These are phyloP conservation scores for Lycia hirtaria DNA, from an alignment of 2,888 invertebrate genomes.

Conservation along the genomic window DNA sequence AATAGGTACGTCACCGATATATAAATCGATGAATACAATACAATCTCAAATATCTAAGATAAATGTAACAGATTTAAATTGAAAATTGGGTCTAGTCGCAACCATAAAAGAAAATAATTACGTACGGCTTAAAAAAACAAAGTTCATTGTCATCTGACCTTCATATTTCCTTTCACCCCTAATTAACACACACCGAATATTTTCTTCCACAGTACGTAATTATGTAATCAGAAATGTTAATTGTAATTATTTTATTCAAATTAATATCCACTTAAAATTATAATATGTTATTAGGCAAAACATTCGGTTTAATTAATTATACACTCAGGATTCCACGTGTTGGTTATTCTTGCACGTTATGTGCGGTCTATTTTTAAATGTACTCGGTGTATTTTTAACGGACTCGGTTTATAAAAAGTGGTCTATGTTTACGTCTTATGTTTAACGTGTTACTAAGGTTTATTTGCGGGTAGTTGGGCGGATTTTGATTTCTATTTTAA, in stretches of 20 bases:
- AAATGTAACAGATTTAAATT: too few species aligned
- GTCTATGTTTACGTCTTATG: not conserved
- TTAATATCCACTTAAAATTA: conserved; percentile 3
- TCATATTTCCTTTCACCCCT: conserved; percentile 6
- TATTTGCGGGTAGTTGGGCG: not conserved
- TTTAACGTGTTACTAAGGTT: too few species aligned
- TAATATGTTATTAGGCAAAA: conserved; percentile 1
- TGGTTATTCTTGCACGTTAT: conserved; percentile 4
- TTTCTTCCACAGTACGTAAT: conserved; percentile 15
- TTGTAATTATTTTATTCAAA: conserved; percentile 25
- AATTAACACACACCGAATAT: conserved; percentile 4
- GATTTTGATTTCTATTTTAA: too few species aligned
- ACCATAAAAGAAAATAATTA: not conserved
- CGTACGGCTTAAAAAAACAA: not conserved
- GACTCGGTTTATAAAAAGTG: not conserved
- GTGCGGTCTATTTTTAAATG: conserved; percentile 9
- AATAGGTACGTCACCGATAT: too few species aligned
- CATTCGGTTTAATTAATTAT: conserved; percentile 7
- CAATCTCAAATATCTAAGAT: too few species aligned
- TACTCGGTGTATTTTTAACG: not conserved
- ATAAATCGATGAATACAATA: too few species aligned
- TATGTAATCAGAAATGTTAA: conserved; percentile 14
- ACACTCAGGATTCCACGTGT: conserved; percentile 3
- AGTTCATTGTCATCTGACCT: conserved; percentile 9
- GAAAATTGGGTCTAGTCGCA: too few species aligned